phyloP scores from a whole-genome alignment of 2,797 vertebrate species.

The Schizothorax lantsangensis region DNA sequence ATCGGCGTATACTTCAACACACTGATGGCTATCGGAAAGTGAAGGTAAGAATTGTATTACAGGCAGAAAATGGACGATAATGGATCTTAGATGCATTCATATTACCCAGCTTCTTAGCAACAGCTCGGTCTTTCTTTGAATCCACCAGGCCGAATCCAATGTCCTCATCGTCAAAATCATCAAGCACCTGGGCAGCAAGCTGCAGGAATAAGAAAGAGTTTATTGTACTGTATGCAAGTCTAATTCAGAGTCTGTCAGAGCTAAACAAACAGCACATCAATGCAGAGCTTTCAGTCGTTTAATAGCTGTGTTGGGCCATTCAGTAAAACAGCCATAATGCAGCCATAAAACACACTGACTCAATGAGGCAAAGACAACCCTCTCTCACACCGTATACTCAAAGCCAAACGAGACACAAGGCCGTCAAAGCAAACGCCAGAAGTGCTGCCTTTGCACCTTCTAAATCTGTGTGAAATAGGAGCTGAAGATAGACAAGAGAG shows the following conservation, averaged over 20 bases:
- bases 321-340: neutral
- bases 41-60: neutral
- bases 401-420: conserved; percentile 56
- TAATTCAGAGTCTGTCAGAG: neutral
- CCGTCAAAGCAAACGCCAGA: conserved; percentile 67
- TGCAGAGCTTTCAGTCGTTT: neutral
- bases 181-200: conserved; percentile 93
- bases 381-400: conserved; percentile 48
- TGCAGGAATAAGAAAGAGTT: conserved; percentile 62
- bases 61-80: neutral
- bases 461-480: conserved; percentile 75
- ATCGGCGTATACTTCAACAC: neutral
- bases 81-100: neutral
- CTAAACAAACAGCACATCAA: neutral
- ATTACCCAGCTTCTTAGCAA: conserved; percentile 91
- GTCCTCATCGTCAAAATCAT: conserved; percentile 88
- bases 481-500: conserved; percentile 71
- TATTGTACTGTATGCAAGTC: neutral
- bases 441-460: conserved; percentile 73
- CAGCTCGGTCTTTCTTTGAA: conserved; percentile 81
- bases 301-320: neutral
- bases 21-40: neutral
- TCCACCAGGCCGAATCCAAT: conserved; percentile 92
- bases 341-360: neutral
- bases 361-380: neutral